Conservation (phyloP, 2,113 vertebrate species). For the Grantiella picta region DNA sequence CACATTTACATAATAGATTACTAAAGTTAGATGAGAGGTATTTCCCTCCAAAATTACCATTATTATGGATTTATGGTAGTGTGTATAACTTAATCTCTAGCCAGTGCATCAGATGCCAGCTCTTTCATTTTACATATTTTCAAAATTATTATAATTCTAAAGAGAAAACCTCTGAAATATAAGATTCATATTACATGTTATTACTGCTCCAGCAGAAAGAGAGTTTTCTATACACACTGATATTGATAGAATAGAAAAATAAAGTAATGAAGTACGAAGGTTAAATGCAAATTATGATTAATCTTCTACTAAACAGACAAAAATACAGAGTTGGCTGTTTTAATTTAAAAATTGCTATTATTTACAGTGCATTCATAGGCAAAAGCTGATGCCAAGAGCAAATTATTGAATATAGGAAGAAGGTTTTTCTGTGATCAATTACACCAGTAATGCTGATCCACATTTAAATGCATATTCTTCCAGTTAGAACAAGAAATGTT, state of each 20-base stretch:
- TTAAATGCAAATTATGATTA: background rate
- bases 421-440: background rate
- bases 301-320: background rate
- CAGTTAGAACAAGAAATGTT: background rate
- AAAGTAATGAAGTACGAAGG: background rate
- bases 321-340: background rate
- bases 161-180: background rate
- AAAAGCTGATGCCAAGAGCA: background rate
- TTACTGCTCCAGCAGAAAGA: background rate
- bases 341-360: background rate
- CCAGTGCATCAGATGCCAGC: background rate
- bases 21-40: background rate
- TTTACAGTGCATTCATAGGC: background rate
- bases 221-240: background rate
- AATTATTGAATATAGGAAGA: background rate
- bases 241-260: background rate
- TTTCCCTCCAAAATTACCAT: background rate
- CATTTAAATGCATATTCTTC: background rate
- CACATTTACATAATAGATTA: background rate
- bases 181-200: accelerated
- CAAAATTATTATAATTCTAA: background rate
- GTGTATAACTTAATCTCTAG: background rate
- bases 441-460: background rate
- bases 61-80: background rate
- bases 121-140: background rate